Evolutionary conservation across 2,888 invertebrate species (phyloP).

Genomic region (Cabera pusaria): DNA sequence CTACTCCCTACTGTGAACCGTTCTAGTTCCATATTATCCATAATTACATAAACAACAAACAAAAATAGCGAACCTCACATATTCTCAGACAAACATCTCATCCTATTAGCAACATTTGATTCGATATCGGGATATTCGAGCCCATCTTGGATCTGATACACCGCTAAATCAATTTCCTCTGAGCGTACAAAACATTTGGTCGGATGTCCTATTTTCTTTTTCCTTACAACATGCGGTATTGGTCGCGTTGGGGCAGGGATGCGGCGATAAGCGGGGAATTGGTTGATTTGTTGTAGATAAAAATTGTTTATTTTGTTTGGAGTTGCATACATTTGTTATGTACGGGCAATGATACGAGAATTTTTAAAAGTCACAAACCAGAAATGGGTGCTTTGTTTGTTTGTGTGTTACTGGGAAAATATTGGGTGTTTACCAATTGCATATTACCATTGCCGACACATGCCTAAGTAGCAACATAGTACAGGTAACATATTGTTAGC

Average conservation of each 20-base stretch:
- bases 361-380: no score
- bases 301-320: no score
- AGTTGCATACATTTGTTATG: neutral
- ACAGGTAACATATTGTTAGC: no score
- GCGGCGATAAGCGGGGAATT: constrained; percentile 10
- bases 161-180: constrained; percentile 29
- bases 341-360: no score
- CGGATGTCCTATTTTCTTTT: constrained; percentile 49
- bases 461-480: no score
- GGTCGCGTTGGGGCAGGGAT: constrained; percentile 8
- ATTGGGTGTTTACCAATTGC: no score
- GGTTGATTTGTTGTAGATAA: no score
- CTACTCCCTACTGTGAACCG: no score
- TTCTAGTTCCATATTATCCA: neutral
- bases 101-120: constrained; percentile 26
- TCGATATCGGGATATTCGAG: constrained; percentile 25
- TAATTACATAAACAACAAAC: constrained; percentile 6
- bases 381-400: no score
- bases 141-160: constrained; percentile 26
- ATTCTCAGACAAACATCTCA: constrained; percentile 13
- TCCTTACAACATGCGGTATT: constrained; percentile 41
- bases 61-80: constrained; percentile 13
- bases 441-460: no score
- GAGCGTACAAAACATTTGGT: constrained; percentile 50
- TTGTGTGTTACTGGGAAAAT: no score